Percentiles rank a stretch among this genome's conserved stretches.
Conservation (phyloP, 2,113 vertebrate genomes). For the Aegotheles bennettii region DNA sequence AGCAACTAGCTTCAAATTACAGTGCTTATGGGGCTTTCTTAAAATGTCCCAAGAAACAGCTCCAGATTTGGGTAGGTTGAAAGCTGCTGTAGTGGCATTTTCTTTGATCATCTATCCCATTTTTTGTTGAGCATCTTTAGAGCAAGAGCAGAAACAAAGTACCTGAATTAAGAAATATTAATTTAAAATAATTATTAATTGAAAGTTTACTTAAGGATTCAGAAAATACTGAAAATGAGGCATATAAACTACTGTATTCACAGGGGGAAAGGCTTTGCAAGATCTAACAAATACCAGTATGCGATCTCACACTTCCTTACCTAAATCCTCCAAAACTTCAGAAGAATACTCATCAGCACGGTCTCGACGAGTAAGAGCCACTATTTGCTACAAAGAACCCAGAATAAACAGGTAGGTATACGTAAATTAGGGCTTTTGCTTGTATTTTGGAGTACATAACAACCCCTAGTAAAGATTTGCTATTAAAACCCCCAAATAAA, state of each 20-base stretch:
- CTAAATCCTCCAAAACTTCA: background rate
- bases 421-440: background rate
- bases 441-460: rapidly evolving
- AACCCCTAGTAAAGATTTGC: background rate
- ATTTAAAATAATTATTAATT: background rate
- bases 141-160: background rate
- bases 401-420: constrained; percentile 36
- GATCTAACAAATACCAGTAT: constrained; percentile 62
- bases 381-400: constrained; percentile 68
- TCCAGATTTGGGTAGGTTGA: background rate
- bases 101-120: background rate
- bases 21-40: background rate
- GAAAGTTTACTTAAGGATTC: background rate
- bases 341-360: background rate
- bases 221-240: background rate
- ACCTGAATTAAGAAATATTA: background rate
- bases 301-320: background rate
- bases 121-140: background rate
- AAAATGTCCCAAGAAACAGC: background rate
- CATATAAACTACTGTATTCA: background rate
- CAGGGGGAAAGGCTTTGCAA: constrained; percentile 60
- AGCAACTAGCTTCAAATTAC: background rate
- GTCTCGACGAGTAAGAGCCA: constrained; percentile 1
- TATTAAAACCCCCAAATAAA: background rate
- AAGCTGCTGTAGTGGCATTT: background rate